Percentiles rank a stretch among this genome's conserved stretches.
phyloP scores from a whole-genome alignment of 2,113 vertebrate genomes.

The Chaetura pelagica region DNA sequence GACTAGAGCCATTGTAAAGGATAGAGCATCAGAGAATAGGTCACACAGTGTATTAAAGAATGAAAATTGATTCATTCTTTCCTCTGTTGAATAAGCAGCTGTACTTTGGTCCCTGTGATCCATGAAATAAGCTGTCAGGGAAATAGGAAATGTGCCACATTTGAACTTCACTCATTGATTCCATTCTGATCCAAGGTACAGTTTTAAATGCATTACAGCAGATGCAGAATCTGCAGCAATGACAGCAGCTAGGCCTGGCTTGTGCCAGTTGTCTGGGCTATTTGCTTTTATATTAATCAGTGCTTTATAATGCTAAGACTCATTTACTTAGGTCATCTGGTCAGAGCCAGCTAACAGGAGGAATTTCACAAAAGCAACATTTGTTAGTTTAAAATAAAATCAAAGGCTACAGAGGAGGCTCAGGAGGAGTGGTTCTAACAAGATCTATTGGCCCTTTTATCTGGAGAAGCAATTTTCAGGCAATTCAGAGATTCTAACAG shows the following conservation, averaged over 20 bases:
- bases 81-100: constrained; percentile 77
- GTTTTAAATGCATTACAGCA: background rate
- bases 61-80: constrained; percentile 78
- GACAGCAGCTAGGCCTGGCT: background rate
- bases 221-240: background rate
- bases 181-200: background rate
- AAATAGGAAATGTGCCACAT: constrained; percentile 68
- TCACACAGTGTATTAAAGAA: constrained; percentile 69
- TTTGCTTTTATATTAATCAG: constrained; percentile 24
- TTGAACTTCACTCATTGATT: constrained; percentile 64
- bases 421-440: background rate
- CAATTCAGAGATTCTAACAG: background rate
- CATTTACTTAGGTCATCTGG: constrained; percentile 6
- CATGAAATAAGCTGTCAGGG: constrained; percentile 79
- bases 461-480: background rate
- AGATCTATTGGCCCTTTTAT: background rate
- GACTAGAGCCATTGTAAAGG: constrained; percentile 50
- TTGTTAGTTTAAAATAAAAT: background rate
- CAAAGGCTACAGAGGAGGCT: background rate
- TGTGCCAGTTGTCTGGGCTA: background rate
- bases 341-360: background rate
- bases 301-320: background rate
- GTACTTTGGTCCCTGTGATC: constrained; percentile 75
- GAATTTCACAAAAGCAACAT: background rate
- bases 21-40: constrained; percentile 64